phyloP scores from a whole-genome alignment of 1,140 invertebrate genomes.

The Habropoda laboriosa region DNA sequence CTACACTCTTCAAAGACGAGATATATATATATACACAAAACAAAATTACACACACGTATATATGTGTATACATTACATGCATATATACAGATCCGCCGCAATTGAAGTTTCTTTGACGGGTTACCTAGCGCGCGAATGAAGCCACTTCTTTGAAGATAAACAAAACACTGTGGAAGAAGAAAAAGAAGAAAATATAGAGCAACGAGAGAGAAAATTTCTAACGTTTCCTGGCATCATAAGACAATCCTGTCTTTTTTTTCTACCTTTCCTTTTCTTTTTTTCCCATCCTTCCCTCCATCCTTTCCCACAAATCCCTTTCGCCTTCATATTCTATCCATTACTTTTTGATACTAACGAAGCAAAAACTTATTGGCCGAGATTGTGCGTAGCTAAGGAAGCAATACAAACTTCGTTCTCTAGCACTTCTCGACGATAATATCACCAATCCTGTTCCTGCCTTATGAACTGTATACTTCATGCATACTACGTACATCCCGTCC shows the following conservation, averaged over 20 bases:
- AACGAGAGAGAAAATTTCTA: slow-evolving; percentile 17
- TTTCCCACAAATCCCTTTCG: background rate
- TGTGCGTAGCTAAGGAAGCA: background rate
- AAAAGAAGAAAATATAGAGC: slow-evolving; percentile 1
- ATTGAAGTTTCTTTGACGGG: slow-evolving; percentile 22
- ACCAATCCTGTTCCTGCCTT: slow-evolving; percentile 14
- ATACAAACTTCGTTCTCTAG: background rate
- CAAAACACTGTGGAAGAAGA: slow-evolving; percentile 2
- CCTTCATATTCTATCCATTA: background rate
- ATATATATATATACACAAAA: background rate
- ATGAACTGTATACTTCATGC: background rate
- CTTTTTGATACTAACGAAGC: background rate
- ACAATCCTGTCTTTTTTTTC: slow-evolving; percentile 5
- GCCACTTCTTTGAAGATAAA: background rate
- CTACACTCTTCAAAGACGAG: background rate
- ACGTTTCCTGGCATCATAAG: slow-evolving; percentile 21
- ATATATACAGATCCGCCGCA: background rate
- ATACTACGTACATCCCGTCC: slow-evolving; percentile 29
- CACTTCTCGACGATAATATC: slow-evolving; percentile 17
- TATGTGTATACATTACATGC: too few relatives aligned
- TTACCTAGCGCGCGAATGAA: background rate
- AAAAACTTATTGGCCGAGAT: background rate
- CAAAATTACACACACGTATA: background rate
- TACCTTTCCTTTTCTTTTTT: background rate
- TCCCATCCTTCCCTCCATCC: background rate